phyloP scores from a whole-genome alignment of 2,888 invertebrate species.

The Arge pagana region DNA sequence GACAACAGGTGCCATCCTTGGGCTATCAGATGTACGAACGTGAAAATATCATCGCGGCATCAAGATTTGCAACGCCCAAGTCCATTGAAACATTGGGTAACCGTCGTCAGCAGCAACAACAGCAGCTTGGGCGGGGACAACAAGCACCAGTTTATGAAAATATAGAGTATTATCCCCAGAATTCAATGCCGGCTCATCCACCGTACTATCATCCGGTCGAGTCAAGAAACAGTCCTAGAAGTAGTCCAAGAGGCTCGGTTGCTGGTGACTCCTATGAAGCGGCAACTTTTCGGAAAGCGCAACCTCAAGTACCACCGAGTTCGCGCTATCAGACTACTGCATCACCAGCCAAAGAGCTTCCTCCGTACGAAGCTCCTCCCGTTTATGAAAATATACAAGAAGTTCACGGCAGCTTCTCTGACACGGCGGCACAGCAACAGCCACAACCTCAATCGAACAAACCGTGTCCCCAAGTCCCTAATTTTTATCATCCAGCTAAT shows the following conservation, averaged over 20 bases:
- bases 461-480: constrained; percentile 59
- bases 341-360: constrained; percentile 63
- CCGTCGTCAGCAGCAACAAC: constrained; percentile 46
- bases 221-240: constrained; percentile 56
- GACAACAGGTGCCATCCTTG: constrained; percentile 36
- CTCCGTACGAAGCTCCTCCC: constrained; percentile 63
- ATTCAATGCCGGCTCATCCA: constrained; percentile 61
- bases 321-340: constrained; percentile 62
- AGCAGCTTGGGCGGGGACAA: constrained; percentile 51
- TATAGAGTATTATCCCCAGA: constrained; percentile 76
- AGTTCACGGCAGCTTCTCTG: constrained; percentile 50
- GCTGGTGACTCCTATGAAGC: constrained; percentile 56
- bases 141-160: constrained; percentile 77
- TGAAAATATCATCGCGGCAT: constrained; percentile 75
- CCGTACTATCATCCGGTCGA: constrained; percentile 67
- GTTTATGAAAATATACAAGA: constrained; percentile 69
- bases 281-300: constrained; percentile 73
- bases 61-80: constrained; percentile 79
- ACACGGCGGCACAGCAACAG: constrained; percentile 30
- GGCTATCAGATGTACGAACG: constrained; percentile 70
- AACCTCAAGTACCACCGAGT: constrained; percentile 78
- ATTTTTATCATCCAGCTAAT: constrained; percentile 64
- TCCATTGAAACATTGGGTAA: constrained; percentile 68
- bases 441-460: constrained; percentile 43
- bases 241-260: constrained; percentile 53